Conservation (phyloP, 2,797 vertebrate species). For the Scleropages formosus region DNA sequence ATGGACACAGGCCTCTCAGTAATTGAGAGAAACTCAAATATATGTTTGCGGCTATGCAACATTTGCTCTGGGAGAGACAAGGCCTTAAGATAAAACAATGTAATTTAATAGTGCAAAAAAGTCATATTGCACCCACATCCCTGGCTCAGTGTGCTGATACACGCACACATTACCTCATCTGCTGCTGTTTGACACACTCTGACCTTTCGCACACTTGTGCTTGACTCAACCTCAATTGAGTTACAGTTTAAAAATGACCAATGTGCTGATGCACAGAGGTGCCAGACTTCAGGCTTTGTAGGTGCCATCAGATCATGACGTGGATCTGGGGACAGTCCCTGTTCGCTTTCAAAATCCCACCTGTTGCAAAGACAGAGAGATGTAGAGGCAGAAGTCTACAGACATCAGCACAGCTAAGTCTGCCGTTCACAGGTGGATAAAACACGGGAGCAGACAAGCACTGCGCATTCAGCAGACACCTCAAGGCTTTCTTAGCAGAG, state of each 20-base stretch:
- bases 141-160: no score
- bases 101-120: no score
- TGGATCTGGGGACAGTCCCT: neutral
- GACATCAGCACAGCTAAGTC: neutral
- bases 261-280: neutral
- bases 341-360: neutral
- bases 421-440: neutral
- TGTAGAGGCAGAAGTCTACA: neutral
- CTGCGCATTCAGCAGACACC: neutral
- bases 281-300: no score
- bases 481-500: neutral
- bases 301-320: no score
- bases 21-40: no score
- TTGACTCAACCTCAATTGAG: neutral
- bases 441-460: neutral
- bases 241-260: neutral
- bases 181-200: constrained; percentile 8
- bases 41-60: no score
- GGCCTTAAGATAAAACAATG: no score
- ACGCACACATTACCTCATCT: neutral
- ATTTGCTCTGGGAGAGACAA: no score
- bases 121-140: neutral
- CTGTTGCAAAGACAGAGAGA: neutral
- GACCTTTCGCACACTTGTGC: constrained; percentile 6
- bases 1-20: no score